Base-by-base conservation (phyloP, 2,888 invertebrate species). In the Epinotia brunnichana region DNA sequence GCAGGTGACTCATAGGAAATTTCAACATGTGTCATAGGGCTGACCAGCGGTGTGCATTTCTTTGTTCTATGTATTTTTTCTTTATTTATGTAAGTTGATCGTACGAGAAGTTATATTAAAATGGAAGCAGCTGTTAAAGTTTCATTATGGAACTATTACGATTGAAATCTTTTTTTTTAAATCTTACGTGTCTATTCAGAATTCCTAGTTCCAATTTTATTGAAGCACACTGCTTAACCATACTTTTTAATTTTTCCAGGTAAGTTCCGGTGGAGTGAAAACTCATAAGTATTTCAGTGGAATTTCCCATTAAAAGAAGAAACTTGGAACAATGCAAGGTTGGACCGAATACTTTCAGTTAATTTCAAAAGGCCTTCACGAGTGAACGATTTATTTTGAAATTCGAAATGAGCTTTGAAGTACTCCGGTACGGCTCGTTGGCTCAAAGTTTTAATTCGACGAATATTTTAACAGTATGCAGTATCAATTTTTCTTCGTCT, bases 241-340 rank as follows among this genome's bases (percentile, higher is more conserved):
- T 44, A 59, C n/a, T 24, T 85, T 81, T 83, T 77, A 77, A 75
- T 87, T 86, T 86, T 88, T 87, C 21, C 90, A 90, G 90, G 90
- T 90, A 90, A 90, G 89, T 79, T 69, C 63, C 76, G 75, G 74
- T 60, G 77, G 70, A 80, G 77, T 76, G 78, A 77, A 79, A 80
- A 81, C 81, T 53, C 77, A 76, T 75, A 85, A 87, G 85, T 83
- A 86, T 85, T 83, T 69, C 57, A 57, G 39, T 70, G 77, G 76
- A 77, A 76, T 75, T 78, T 84, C 86, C 87, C 86, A 88, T 89
- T 88, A 87, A 86, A 80, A 77, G 81, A 77, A 79, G 79, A 76
- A 81, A 84, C 77, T 82, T 82, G 76, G 79, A 86, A 86, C 83
- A 85, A 83, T 85, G 76, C 75, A 60, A 77, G 77, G 79, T 82